Base-by-base conservation (phyloP, 2,113 vertebrate genomes). In the Actenoides hombroni region DNA sequence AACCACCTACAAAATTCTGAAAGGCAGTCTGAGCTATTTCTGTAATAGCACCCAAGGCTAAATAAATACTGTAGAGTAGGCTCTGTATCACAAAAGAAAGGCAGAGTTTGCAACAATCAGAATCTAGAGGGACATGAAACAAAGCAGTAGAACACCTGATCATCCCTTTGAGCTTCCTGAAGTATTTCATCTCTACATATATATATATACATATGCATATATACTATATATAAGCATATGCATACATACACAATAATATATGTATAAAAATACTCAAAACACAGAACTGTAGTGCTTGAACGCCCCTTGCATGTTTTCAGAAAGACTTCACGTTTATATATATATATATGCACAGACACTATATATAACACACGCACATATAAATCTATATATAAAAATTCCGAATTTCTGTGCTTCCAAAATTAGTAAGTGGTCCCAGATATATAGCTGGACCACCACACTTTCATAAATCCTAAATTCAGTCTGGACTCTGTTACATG, bases 1-100 rank as follows among this genome's bases (percentile, higher is more conserved):
- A 97, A 85, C 59, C 53, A 94, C 83, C 70, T 85, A 94, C 37
- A 76, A 80, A 76, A 94, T 48, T 82, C 40, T 73, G 53, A 77
- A 77, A 92, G 54, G 61, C 63, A 74, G 16, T 26, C 61, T 31
- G 67, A 96, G 33, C 20, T 83, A 85, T 39, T 91, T 76, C 40
- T 74, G 56, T 65, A 86, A 76, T 5, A 87, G 57, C n/a, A 94
- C 37, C 63, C 44, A 87, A 85, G 74, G 91, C 63, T 92, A 91
- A 91, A 91, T 77, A 90, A 90, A 83, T 80, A 82, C 31, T 42
- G 33, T 57, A 83, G 48, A 74, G 42, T 10, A 92, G 56, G 37
- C 39, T 69, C 40, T 64, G 14, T 39, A 83, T 49, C 60, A 82
- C 35, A 91, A 82, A 88, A 20, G 82, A 48, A 76, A 80, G 61